phyloP scores from a whole-genome alignment of 2,888 invertebrate genomes.

The Nineta flava region DNA sequence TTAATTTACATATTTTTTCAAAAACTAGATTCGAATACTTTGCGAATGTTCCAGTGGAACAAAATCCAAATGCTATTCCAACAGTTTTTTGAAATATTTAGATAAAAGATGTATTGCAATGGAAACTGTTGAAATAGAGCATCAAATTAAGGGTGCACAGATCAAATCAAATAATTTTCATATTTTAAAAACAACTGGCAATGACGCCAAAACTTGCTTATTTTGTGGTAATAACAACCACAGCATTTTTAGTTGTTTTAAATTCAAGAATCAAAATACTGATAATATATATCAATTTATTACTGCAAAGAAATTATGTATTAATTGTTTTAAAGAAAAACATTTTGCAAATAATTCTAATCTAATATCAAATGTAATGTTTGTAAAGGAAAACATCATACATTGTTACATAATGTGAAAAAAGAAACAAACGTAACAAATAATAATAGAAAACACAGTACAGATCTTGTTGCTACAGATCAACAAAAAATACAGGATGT shows the following conservation, averaged over 20 bases:
- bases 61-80: constrained; percentile 6
- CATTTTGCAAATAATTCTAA: neutral
- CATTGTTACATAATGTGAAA: neutral
- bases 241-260: neutral
- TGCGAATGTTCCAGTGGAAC: constrained; percentile 9
- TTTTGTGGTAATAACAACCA: neutral
- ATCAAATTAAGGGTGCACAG: neutral
- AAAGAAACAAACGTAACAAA: neutral
- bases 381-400: neutral
- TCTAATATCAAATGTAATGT: neutral
- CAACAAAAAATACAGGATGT: too few species aligned
- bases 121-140: constrained; percentile 3
- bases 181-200: neutral
- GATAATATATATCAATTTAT: neutral
- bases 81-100: constrained; percentile 8
- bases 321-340: neutral
- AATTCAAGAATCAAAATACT: neutral
- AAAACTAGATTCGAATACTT: constrained; percentile 9
- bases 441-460: neutral
- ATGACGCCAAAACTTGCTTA: neutral
- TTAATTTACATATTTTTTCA: constrained; percentile 8
- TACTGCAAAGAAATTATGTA: neutral
- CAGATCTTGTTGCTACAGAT: too few species aligned
- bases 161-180: neutral
- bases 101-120: constrained; percentile 7